These are phyloP conservation scores for Sinodicranocentrus sp. DNA, from an alignment of 2,888 invertebrate genomes.

Conservation along the genomic window DNA sequence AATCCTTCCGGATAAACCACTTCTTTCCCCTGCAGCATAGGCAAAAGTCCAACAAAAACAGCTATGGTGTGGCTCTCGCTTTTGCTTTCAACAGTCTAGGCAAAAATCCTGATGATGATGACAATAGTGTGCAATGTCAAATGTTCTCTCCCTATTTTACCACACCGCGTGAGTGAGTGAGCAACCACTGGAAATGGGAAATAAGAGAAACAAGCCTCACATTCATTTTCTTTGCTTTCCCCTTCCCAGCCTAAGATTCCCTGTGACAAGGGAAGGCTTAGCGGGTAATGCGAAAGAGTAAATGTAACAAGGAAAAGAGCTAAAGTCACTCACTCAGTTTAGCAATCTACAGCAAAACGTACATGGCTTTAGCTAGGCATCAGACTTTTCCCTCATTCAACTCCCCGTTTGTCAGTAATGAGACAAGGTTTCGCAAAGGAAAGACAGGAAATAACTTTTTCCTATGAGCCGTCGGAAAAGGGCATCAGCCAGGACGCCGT, in stretches of 20 bases:
- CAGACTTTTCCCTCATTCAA: slow-evolving; percentile 11
- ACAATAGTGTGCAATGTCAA: slow-evolving; percentile 39
- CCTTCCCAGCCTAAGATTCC: no score
- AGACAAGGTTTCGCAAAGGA: slow-evolving; percentile 43
- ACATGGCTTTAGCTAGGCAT: neutral
- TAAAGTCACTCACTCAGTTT: neutral
- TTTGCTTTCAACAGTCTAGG: no score
- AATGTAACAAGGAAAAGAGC: neutral
- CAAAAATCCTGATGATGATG: slow-evolving; percentile 16
- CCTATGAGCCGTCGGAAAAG: slow-evolving; percentile 50
- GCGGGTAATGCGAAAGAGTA: neutral
- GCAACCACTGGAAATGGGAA: no score
- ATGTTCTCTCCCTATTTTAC: slow-evolving; percentile 2
- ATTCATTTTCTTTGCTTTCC: no score
- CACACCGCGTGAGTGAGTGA: neutral
- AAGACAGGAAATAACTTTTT: slow-evolving; percentile 63
- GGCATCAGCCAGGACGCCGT: slow-evolving; percentile 24
- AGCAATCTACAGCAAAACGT: neutral
- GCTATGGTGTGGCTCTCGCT: no score
- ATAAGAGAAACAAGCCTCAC: no score
- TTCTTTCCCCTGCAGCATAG: no score
- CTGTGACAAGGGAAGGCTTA: neutral
- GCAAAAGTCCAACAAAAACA: no score
- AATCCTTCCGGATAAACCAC: no score
- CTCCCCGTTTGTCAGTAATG: slow-evolving; percentile 51